Evolutionary conservation across 2,888 invertebrate genomes (phyloP), one percentile per base, ranked within the genome.

Genomic region (Drosophila atripex): DNA sequence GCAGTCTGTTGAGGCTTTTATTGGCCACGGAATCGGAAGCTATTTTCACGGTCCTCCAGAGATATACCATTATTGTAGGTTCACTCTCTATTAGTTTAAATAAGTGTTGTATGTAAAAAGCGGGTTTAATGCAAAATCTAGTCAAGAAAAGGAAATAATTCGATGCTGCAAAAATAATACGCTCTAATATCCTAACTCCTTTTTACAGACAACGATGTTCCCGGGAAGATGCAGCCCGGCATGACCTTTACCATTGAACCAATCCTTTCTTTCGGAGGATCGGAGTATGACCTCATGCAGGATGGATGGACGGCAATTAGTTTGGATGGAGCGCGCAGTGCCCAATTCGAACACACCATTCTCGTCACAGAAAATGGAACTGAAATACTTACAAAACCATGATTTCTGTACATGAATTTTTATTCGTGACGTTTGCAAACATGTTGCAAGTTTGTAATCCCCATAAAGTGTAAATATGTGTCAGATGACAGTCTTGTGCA

Each of bases 191-290:
- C 45, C 9, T 25, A 2, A 23, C 14, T 23, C 16, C 23, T 28
- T 39, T 41, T 68, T 66, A 11, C 87, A 95, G 96, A 92, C 75
- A 95, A 96, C 86, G 88, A 93, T 54, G 92, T 93, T 77, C 93
- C 93, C 0, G 96, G 95, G 0, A 87, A 90, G 51, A 98, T 98
- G 98, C 89, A 93, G 77, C 91, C 95, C 3, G 97, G 97, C n/a
- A 98, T 98, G 96, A 96, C 96, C 0, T 98, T 99, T 88, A 99
- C 98, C 0, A 96, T 99, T 83, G 98, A 99, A 89, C 99, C 99
- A 9, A 95, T 96, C 8, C 88, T 99, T 14, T 94, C 95, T 1
- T 95, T 97, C 77, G 98, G 98, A 0, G 92, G 91, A 0, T 93
- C 93, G 43, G 92, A 94, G 58, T 93, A 96, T 1, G 93, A 94